Base-by-base conservation (phyloP, 1,140 invertebrate species). In the Danaus plexippus region DNA sequence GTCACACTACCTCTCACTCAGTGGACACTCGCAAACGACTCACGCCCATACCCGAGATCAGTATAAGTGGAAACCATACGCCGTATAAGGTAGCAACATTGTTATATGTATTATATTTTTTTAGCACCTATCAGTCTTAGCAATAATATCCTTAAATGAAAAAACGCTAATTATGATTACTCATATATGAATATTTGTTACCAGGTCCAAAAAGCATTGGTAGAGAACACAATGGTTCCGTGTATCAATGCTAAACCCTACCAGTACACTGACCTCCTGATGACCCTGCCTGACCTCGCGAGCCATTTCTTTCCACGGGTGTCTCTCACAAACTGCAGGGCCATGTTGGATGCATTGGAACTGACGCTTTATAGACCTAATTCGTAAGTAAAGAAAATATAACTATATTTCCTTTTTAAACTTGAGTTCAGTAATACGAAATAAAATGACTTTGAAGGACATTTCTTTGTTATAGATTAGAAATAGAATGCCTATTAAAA, bases 181-280 rank as follows among this genome's bases (percentile, higher is more conserved):
- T 47, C 9, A 13, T 11, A 47, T 12, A 10, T 52, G 11, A 42
- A 41, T 2, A 59, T 90, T 90, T 59, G 12, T 48, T 9, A 6
- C 11, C 89, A 93, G 89, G 90, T 95, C 40, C 93, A 94, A 67
- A 93, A 93, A 73, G 93, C 93, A 13, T 88, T 93, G 49, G 92
- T 96, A 45, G 93, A 94, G 68, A 92, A 92, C 66, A 92, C 92
- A 80, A 90, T 94, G 89, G 91, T 96, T 65, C 93, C 92, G 43
- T 95, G 94, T 79, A 95, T 96, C 66, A 96, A 96, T 80, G 92
- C 92, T 77, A 95, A 95, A 87, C 93, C 94, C 8, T 94, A 92
- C 83, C 90, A 93, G 53, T 94, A 94, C 69, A 89, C 90, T 13
- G 93, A 95, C 75, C 88, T 94, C 61, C 88, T 95, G 63, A 94